Base-by-base conservation (phyloP, 2,888 invertebrate species). In the Noctua pronuba region DNA sequence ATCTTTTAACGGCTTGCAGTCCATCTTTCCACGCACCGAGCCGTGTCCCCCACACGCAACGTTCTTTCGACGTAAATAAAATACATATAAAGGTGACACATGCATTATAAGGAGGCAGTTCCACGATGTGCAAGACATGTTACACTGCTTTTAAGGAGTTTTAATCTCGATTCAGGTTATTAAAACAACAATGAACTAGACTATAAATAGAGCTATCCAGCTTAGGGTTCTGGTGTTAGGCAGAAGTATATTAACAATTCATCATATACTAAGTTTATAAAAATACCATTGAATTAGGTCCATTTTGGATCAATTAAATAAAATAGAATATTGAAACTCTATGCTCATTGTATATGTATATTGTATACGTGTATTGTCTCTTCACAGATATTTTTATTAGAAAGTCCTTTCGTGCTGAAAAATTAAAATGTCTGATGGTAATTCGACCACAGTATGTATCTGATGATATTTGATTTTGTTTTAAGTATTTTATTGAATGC, bases 31-130 rank as follows among this genome's bases (percentile, higher is more conserved):
- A 55, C 18, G 70, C 67, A 85, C 1, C 49, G 55, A 72, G 67
- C 49, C 81, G 38, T 77, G 73, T 83, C 86, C 82, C 80, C 67
- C 67, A 80, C 75, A 77, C 86, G 85, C 81, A 77, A 84, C 79
- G 64, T 62, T 70, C 60, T 72, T 73, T 62, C 58, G 35, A 72
- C 46, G 46, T 55, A 52, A 60, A 38, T 35, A 64, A 49, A 49
- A 49, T 24, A 52, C 62, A 81, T 83, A 83, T 82, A 86, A 78
- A 86, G 71, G 86, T 74, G 73, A 55, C 35, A 68, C 71, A 49
- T 49, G 24, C 35, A 28, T 28, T 52, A 4, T 24, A 67, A 18
- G 21, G 41, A 74, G 35, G 16, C 78, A 86, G 78, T 86, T n/a
- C 28, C 18, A 68, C 55, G 4, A 67, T 49, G 52, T 38, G 35